These are phyloP conservation scores for Eristalis arbustorum DNA, from an alignment of 2,888 invertebrate genomes.

Conservation along the genomic window DNA sequence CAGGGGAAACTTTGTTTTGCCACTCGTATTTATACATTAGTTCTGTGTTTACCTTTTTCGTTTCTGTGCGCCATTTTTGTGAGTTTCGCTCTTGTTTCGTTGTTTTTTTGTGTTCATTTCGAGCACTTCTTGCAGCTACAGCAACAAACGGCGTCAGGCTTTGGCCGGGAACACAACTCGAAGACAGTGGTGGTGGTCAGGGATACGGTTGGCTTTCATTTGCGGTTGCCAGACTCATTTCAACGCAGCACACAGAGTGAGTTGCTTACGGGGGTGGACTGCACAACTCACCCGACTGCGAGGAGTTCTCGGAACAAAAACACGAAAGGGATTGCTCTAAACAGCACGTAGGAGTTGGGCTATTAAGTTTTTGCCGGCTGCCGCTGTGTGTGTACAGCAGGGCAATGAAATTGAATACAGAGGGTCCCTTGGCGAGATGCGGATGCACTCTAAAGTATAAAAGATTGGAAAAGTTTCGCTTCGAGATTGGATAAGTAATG, in stretches of 20 bases:
- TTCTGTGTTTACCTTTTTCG: slow-evolving; percentile 15
- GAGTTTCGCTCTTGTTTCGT: background rate
- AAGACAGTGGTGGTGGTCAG: slow-evolving; percentile 46
- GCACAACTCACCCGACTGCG: background rate
- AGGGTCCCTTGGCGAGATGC: background rate
- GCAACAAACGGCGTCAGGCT: slow-evolving; percentile 27
- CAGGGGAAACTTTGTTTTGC: slow-evolving; percentile 61
- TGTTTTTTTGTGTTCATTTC: background rate
- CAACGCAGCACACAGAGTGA: slow-evolving; percentile 23
- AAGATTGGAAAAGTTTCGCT: slow-evolving; percentile 38
- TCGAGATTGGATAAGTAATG: slow-evolving; percentile 1
- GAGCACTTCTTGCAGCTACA: slow-evolving; percentile 28
- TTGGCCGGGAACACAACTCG: slow-evolving; percentile 14
- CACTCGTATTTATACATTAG: slow-evolving; percentile 59
- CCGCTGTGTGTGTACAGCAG: background rate
- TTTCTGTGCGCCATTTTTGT: background rate
- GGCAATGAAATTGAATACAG: slow-evolving; percentile 47
- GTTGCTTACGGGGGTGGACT: slow-evolving; percentile 26
- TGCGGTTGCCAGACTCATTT: slow-evolving; percentile 50
- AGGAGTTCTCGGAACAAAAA: slow-evolving; percentile 1
- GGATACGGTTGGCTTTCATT: slow-evolving; percentile 54
- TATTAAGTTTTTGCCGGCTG: slow-evolving; percentile 31
- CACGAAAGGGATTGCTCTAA: slow-evolving; percentile 29
- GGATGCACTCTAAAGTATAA: slow-evolving; percentile 12
- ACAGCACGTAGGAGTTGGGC: slow-evolving; percentile 40